Evolutionary conservation across 2,797 vertebrate genomes (phyloP).

Genomic region (Champsocephalus gunnari): DNA sequence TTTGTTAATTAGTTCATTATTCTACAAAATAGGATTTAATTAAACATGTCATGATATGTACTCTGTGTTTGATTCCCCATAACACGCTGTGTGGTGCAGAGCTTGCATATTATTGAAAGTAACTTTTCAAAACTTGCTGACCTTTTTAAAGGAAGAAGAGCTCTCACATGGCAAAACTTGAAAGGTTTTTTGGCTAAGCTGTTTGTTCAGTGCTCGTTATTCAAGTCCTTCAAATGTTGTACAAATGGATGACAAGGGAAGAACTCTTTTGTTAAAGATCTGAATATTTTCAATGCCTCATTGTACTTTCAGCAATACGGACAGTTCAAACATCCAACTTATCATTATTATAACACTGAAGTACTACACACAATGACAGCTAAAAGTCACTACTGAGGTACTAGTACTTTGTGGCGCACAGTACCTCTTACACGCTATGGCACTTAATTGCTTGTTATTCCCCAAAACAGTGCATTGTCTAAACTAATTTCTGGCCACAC

Average conservation of each 20-base stretch:
- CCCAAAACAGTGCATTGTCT: constrained; percentile 59
- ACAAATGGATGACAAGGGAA: constrained; percentile 10
- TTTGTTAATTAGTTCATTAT: constrained; percentile 81
- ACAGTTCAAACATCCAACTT: not conserved
- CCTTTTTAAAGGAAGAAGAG: constrained; percentile 38
- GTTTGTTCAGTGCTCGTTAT: constrained; percentile 8
- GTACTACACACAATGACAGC: constrained; percentile 26
- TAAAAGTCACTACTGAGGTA: constrained; percentile 33
- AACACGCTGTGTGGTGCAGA: constrained; percentile 37
- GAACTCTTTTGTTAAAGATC: not conserved
- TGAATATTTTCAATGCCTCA: constrained; percentile 2
- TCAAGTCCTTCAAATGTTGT: not conserved
- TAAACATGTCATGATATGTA: constrained; percentile 72
- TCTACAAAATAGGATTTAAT: constrained; percentile 76
- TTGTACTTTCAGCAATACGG: constrained; percentile 21
- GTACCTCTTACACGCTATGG: constrained; percentile 1
- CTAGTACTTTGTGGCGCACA: not conserved
- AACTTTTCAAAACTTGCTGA: constrained; percentile 54
- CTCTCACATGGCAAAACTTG: constrained; percentile 23
- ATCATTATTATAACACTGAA: constrained; percentile 17
- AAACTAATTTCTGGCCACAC: constrained; percentile 72
- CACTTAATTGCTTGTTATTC: constrained; percentile 31
- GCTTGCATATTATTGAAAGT: constrained; percentile 43
- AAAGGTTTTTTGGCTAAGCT: not conserved
- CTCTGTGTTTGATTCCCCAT: constrained; percentile 47